These are phyloP conservation scores for Sesia bembeciformis DNA, from an alignment of 2,888 invertebrate genomes.

Conservation along the genomic window DNA sequence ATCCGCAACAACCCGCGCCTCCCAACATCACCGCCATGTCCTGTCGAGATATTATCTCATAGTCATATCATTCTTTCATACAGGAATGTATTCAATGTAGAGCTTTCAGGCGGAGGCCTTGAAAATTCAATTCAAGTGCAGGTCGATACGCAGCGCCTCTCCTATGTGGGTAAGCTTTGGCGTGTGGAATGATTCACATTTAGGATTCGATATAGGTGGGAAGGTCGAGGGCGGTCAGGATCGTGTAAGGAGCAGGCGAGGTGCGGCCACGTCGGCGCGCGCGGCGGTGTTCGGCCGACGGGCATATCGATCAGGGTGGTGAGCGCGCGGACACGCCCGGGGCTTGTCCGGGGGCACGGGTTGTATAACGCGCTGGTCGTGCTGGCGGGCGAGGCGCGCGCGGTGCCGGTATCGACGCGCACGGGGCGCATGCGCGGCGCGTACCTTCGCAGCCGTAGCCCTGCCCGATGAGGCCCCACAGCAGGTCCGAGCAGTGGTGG, in stretches of 20 bases:
- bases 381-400: constrained; percentile 34
- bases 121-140: constrained; percentile 36
- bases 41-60: no score
- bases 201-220: constrained; percentile 10
- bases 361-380: constrained; percentile 57
- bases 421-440: constrained; percentile 65
- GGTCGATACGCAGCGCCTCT: constrained; percentile 5
- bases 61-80: no score
- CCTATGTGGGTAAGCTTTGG: constrained; percentile 5
- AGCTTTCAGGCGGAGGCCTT: constrained; percentile 15
- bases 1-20: constrained; percentile 2
- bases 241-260: constrained; percentile 1
- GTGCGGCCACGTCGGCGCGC: constrained; percentile 17
- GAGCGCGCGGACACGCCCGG: constrained; percentile 52
- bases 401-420: constrained; percentile 58
- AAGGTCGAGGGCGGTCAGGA: neutral
- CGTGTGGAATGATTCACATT: constrained; percentile 4
- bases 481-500: constrained; percentile 99
- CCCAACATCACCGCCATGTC: no score
- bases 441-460: constrained; percentile 99
- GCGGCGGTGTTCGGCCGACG: constrained; percentile 9
- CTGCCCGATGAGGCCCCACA: constrained; percentile 99
- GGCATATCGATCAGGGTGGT: constrained; percentile 38
- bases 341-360: constrained; percentile 49
- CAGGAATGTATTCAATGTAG: neutral